phyloP scores from a whole-genome alignment of 2,113 vertebrate genomes.

The Podilymbus podiceps region DNA sequence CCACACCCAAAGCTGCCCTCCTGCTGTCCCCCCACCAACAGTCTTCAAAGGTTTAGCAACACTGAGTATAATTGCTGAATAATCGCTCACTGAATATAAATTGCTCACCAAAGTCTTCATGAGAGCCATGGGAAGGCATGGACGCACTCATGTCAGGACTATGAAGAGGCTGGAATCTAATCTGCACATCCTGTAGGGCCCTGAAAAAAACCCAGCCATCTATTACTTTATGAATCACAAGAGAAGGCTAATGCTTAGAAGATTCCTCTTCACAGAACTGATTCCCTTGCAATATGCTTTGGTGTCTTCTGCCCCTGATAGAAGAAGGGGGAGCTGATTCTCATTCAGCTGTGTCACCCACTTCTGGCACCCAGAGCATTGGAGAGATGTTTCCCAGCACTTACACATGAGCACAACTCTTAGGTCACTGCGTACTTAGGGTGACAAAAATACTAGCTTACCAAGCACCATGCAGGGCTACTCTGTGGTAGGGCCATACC shows the following conservation, averaged over 20 bases:
- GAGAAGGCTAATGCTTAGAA: background rate
- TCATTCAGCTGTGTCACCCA: background rate
- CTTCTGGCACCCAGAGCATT: background rate
- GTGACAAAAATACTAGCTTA: background rate
- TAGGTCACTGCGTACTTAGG: background rate
- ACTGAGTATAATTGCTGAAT: background rate
- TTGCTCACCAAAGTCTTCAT: constrained; percentile 86
- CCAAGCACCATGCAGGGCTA: background rate
- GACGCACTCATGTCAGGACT: constrained; percentile 74
- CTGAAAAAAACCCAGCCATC: constrained; percentile 54
- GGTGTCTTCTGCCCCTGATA: background rate
- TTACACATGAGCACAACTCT: background rate
- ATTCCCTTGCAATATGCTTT: background rate
- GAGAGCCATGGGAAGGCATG: constrained; percentile 77
- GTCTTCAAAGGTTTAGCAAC: background rate
- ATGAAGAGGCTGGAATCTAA: constrained; percentile 91
- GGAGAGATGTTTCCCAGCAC: background rate
- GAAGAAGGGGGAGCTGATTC: background rate
- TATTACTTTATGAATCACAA: background rate
- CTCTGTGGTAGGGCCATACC: background rate
- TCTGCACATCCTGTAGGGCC: constrained; percentile 95
- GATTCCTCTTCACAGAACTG: background rate
- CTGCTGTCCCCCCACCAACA: background rate
- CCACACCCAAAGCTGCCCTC: background rate
- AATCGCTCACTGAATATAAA: background rate